Base-by-base conservation (phyloP, 2,888 invertebrate genomes). In the Crocallis elinguaria region DNA sequence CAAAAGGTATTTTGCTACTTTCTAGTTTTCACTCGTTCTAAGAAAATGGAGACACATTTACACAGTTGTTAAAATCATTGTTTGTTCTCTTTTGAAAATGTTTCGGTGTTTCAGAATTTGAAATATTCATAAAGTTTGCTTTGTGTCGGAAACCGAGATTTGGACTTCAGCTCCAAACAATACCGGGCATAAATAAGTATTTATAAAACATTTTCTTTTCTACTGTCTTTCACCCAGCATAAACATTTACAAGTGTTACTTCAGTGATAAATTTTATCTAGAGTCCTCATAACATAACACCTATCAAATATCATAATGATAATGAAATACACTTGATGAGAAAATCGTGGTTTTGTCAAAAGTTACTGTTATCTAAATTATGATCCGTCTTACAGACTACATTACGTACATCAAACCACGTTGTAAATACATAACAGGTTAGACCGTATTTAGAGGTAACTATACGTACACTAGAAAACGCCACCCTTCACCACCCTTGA, bases 1-100 rank as follows among this genome's bases (percentile, higher is more conserved):
- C 41, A 54, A 57, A 62, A 51, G 48, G 56, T 30, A 57, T 50
- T 49, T 60, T 29, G 17, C 44, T 53, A 42, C 59, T 62, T 55
- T 61, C 60, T 63, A 63, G 42, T 57, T 59, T 62, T 52, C 37
- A 38, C 52, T 56, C 43, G 30, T 35, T 41, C 41, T 23, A 29
- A 52, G 23, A 39, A 44, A 39, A 41, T 19, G 21, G n/a, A 41
- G 16, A 12, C 6, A 19, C 19, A 19, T 3, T 19, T 39, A 21
- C 39, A 52, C 46, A 41, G 39, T 35, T 52, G 30, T 52, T 46
- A 41, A 11, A 44, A 39, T 25, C 41, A 29, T 41, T 41, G 23
- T 44, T 44, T 6, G 19, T 36, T 39, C 21, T 46, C 35, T 46
- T 35, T 52, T 17, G 36, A 52, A 52, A 41, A 41, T 36, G 36